Percentiles rank a stretch among this genome's conserved stretches.
phyloP scores from a whole-genome alignment of 2,888 invertebrate genomes.

The Cheilosia impressa region DNA sequence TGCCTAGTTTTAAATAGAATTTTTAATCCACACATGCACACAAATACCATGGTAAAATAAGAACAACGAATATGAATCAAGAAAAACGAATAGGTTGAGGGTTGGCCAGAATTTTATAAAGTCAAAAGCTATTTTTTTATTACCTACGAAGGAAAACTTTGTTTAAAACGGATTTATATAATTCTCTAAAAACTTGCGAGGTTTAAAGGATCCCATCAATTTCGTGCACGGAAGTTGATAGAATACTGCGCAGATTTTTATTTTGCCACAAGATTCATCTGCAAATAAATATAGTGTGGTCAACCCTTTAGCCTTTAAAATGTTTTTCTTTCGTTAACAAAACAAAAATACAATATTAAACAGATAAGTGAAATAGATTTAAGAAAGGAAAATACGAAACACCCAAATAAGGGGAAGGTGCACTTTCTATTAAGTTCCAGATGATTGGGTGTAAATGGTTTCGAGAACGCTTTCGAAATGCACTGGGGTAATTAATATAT shows the following conservation, averaged over 20 bases:
- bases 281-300: too few species aligned
- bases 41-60: slow-evolving; percentile 31
- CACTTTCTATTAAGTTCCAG: slow-evolving; percentile 75
- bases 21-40: slow-evolving; percentile 16
- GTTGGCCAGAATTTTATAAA: neutral
- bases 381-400: slow-evolving; percentile 12
- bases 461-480: neutral
- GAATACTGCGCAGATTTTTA: too few species aligned
- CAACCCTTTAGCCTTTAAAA: too few species aligned
- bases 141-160: too few species aligned
- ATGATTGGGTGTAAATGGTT: slow-evolving; percentile 53
- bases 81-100: slow-evolving; percentile 12
- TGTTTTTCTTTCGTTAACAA: too few species aligned
- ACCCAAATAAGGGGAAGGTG: slow-evolving; percentile 20
- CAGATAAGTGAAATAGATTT: slow-evolving; percentile 17
- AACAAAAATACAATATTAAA: too few species aligned
- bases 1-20: slow-evolving; percentile 58
- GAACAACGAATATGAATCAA: neutral
- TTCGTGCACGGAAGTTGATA: too few species aligned
- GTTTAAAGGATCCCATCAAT: too few species aligned
- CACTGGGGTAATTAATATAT: neutral
- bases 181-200: too few species aligned
- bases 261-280: too few species aligned
- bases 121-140: too few species aligned
- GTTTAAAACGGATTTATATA: too few species aligned